phyloP scores from a whole-genome alignment of 2,113 vertebrate species.

The Ammodytes dubius region DNA sequence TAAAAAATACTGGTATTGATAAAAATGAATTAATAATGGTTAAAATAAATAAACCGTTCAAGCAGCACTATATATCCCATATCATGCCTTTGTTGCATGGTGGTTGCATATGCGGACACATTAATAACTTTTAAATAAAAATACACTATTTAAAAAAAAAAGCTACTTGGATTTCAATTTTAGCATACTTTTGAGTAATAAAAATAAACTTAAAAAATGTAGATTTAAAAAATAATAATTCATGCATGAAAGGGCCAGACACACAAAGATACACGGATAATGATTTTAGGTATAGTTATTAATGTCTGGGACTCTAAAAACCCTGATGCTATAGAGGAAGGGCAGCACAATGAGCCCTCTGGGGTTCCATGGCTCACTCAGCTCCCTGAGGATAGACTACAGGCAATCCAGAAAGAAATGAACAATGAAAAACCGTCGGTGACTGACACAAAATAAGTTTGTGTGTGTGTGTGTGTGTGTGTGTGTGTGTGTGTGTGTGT shows the following conservation, averaged over 20 bases:
- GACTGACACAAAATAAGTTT: conserved; percentile 39
- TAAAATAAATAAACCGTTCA: too few relatives aligned
- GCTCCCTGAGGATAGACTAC: conserved; percentile 39
- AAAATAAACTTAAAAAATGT: too few relatives aligned
- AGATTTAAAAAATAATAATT: too few relatives aligned
- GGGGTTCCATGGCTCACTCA: conserved; percentile 17
- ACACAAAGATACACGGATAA: background rate
- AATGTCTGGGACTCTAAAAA: conserved; percentile 7
- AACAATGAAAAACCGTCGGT: conserved; percentile 55
- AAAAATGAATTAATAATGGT: too few relatives aligned
- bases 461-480: conserved; percentile 29
- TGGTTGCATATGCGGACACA: too few relatives aligned
- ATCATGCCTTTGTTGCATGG: too few relatives aligned
- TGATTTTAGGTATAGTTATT: conserved; percentile 24
- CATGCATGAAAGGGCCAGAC: background rate
- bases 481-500: conserved; percentile 35
- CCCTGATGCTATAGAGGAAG: conserved; percentile 14
- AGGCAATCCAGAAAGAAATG: conserved; percentile 46
- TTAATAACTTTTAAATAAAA: too few relatives aligned
- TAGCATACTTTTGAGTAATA: too few relatives aligned
- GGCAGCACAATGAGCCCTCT: conserved; percentile 1
- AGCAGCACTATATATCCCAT: too few relatives aligned
- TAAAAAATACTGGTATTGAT: too few relatives aligned
- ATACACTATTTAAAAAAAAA: too few relatives aligned
- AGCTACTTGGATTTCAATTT: too few relatives aligned